Base-by-base conservation (phyloP, 2,797 vertebrate species). In the Toxotes lorentzi region DNA sequence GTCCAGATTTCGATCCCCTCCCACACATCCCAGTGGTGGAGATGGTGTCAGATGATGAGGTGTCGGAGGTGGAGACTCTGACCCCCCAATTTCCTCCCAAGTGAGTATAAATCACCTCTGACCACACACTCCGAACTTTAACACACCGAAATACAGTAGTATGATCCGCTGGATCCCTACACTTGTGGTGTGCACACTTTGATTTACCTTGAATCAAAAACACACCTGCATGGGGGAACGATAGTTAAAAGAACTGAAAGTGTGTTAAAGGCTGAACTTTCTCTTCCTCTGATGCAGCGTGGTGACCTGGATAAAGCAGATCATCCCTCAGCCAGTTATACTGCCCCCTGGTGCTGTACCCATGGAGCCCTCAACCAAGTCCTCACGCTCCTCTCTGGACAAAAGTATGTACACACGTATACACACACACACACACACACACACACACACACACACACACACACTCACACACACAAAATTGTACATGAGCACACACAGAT, bases 1-100 rank as follows among this genome's bases (percentile, higher is more conserved):
- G 53, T 84, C 3, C 83, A 96, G 95, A 95, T 79, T 85, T 4
- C 17, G 95, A 95, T 27, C 94, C 94, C 4, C 87, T 94, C 32
- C 94, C 95, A 30, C 91, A 95, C 75, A 93, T 95, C 81, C 93
- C 95, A 0, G 94, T 95, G 80, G 93, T 95, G 84, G 95, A 96
- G 85, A 88, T 95, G 80, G 23, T 87, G n/a, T 94, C 95, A 19
- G 95, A 96, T 0, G 93, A 93, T 0, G 94, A 95, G 71, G 65
- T 0, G 2, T 79, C 68, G 0, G 92, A 92, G 50, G 38, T 4
- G 0, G 81, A 81, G 2, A 24, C 1, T 24, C 5, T 7, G 27
- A 6, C 45, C 5, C 1, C 41, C 34, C 79, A 74, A 5, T 91
- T 92, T 69, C 82, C 87, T 53, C 89, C 93, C 1, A 94, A 90